Base-by-base conservation (phyloP, 1,140 invertebrate genomes). In the Babylonia areolata region DNA sequence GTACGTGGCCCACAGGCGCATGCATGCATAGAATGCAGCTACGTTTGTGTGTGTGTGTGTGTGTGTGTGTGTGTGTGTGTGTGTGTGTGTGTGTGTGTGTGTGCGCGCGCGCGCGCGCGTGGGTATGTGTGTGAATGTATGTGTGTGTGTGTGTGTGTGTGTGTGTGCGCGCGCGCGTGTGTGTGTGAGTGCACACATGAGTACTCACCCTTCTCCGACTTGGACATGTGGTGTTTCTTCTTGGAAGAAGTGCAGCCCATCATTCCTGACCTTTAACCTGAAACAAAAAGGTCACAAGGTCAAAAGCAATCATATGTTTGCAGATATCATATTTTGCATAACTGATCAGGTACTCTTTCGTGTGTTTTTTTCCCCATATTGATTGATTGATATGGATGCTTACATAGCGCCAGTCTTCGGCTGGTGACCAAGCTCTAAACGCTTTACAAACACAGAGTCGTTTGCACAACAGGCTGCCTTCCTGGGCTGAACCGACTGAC, bases 51-150 rank as follows among this genome's bases (percentile, higher is more conserved):
- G 58, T 64, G 58, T 64, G 58, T 64, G 58, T 64, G 58, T 64
- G 58, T 64, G 58, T 64, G 58, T 64, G 58, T 64, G 58, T 64
- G 58, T 64, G 58, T 64, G 58, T 23, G 58, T 23, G 58, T 64
- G 58, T 64, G 58, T 23, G 58, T 64, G 58, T 64, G 58, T 64
- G 58, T 64, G 58, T 64, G 58, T 64, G 58, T 64, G 58, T 64
- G 58, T 23, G 58, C 23, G 58, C 28, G 58, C 23, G 58, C 28
- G 58, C 23, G 17, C 23, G 58, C 23, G 17, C 23, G 58, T 64
- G 58, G 9, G 58, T 64, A 20, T 64, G 58, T 64, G 58, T 64
- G 58, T 64, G 58, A 12, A 20, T 23, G 58, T 64, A 20, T 64
- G 42, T 46, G 42, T 46, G 42, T 46, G 42, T 46, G 58, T 23